Percentiles rank a stretch among this genome's conserved stretches.
These are phyloP conservation scores for Wasmannia auropunctata DNA, from an alignment of 1,140 invertebrate genomes.

Conservation along the genomic window DNA sequence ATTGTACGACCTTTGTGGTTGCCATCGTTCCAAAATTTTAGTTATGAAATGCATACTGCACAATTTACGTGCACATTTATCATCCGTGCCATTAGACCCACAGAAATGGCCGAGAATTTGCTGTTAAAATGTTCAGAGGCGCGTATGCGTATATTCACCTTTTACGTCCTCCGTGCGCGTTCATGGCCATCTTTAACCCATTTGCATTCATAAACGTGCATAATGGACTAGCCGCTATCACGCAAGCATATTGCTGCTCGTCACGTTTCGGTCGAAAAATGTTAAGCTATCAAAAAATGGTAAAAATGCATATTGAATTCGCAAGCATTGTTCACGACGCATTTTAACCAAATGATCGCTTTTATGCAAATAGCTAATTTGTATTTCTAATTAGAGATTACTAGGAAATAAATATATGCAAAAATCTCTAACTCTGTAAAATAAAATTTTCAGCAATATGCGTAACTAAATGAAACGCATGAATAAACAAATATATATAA, in stretches of 20 bases:
- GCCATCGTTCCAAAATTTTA: conserved; percentile 17
- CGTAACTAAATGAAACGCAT: neutral
- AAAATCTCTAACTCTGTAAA: neutral
- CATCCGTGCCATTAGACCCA: conserved; percentile 39
- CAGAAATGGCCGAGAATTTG: conserved; percentile 41
- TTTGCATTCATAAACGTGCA: conserved; percentile 57
- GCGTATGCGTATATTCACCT: conserved; percentile 54
- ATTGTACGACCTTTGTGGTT: neutral
- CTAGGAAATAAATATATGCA: neutral
- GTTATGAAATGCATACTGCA: conserved; percentile 1
- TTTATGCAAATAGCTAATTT: neutral
- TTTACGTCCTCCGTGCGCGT: conserved; percentile 54
- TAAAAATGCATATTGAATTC: conserved; percentile 32
- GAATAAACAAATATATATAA: neutral
- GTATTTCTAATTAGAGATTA: neutral
- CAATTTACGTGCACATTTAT: conserved; percentile 45
- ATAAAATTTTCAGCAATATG: neutral
- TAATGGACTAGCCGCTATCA: conserved; percentile 57
- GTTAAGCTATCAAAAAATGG: conserved; percentile 28
- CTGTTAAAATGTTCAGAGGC: conserved; percentile 42
- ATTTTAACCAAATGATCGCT: neutral
- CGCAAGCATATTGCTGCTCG: conserved; percentile 46
- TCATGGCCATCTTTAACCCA: conserved; percentile 58
- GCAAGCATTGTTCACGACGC: neutral
- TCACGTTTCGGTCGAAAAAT: conserved; percentile 45